Base-by-base conservation (phyloP, 1,140 invertebrate species). In the Sarcophaga peregrina region DNA sequence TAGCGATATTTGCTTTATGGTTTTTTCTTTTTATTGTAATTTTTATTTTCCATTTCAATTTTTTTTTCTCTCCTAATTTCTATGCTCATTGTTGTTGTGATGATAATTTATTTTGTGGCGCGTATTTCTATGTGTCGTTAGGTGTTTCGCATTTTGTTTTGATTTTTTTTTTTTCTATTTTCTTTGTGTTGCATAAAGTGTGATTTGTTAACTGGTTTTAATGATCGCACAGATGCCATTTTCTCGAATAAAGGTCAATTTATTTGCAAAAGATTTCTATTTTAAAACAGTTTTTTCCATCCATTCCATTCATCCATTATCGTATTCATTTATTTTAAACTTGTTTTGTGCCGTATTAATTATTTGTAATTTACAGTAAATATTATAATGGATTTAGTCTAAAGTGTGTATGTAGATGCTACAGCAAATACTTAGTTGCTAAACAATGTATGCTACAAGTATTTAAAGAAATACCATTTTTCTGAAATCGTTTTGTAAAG, bases 361-460 rank as follows among this genome's bases (percentile, higher is more conserved):
- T 58, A 58, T 58, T 58, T 58, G 4, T 13, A 58, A 58, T 58
- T 58, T 58, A 58, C 54, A 58, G 13, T 58, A 58, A 58, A 58
- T 58, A 58, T 58, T n/a, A n/a, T n/a, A 58, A n/a, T 58, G 54
- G 54, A 58, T 58, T 58, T 15, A 58, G 54, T 58, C 15, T 58
- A 58, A 58, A 58, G 15, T n/a, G n/a, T n/a, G 11, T 11, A 10
- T 58, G n/a, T n/a, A 58, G 6, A 58, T n/a, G 54, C n/a, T 9
- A 58, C 6, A 58, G 25, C 54, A 58, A n/a, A 10, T 58, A n/a
- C n/a, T n/a, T n/a, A n/a, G 9, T 58, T 13, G 11, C 25, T 37
- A 37, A 37, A 37, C 25, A 37, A 37, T 37, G 25, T 37, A 37
- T 37, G 25, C 1, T 4, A 37, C 25, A 37, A 37, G 25, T 37